phyloP scores from a whole-genome alignment of 1,140 invertebrate genomes.

The Anadara kagoshimensis region DNA sequence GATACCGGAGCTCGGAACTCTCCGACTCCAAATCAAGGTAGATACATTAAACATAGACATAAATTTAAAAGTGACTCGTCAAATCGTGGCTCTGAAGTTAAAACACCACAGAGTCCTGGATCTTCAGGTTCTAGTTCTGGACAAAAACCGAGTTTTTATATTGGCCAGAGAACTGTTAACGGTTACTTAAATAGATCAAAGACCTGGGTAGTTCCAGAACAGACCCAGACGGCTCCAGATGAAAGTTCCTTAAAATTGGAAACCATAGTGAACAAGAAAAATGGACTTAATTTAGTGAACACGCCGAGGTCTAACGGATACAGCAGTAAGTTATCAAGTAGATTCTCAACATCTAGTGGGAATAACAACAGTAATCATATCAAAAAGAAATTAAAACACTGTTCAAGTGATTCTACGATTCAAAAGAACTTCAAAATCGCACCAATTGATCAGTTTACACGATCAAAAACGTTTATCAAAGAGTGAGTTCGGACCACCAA shows the following conservation, averaged over 20 bases:
- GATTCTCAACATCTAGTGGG: constrained; percentile 34
- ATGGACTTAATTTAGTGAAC: constrained; percentile 16
- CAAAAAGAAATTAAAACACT: constrained; percentile 27
- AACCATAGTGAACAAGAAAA: constrained; percentile 32
- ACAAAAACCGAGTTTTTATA: no score
- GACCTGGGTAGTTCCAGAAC: constrained; percentile 34
- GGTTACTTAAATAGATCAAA: constrained; percentile 26
- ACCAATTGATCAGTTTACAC: constrained; percentile 21
- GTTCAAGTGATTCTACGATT: constrained; percentile 41
- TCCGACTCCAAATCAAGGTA: constrained; percentile 6
- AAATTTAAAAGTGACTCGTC: constrained; percentile 18
- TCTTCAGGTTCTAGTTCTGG: constrained; percentile 23
- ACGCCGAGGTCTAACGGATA: constrained; percentile 21
- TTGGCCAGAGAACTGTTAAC: no score
- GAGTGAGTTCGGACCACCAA: constrained; percentile 19
- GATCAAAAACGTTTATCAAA: constrained; percentile 23
- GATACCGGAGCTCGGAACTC: constrained; percentile 16
- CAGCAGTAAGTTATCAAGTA: constrained; percentile 25
- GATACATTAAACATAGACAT: no score
- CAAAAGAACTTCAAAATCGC: not conserved
- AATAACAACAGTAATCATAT: constrained; percentile 34
- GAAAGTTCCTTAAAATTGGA: constrained; percentile 38
- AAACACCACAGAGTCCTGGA: constrained; percentile 23
- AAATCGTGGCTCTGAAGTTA: constrained; percentile 6
- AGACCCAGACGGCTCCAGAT: constrained; percentile 11